Conservation (phyloP, 2,797 vertebrate genomes). For the Ispidina lecontei region DNA sequence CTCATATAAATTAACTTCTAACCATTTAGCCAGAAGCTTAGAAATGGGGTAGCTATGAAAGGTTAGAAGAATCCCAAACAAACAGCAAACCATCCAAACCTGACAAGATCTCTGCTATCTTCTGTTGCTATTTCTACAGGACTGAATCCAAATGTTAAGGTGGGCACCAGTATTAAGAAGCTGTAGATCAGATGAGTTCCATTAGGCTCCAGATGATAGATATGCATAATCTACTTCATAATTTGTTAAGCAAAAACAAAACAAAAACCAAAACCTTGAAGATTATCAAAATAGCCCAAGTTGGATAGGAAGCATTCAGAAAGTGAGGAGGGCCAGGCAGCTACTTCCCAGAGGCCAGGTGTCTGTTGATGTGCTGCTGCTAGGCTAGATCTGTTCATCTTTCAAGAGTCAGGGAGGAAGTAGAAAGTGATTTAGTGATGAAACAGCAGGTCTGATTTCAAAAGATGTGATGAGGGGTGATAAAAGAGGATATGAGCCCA, state of each 20-base stretch:
- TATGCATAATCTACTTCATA: rapidly evolving
- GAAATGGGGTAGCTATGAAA: not conserved
- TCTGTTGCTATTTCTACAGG: not conserved
- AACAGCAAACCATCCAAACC: not conserved
- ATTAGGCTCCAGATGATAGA: not conserved
- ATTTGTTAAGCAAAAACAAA: not conserved
- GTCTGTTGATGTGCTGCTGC: not conserved
- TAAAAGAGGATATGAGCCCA: not conserved
- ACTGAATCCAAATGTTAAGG: not conserved
- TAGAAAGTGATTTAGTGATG: not conserved
- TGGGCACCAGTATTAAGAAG: not conserved
- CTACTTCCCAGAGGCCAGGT: not conserved
- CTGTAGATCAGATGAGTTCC: not conserved
- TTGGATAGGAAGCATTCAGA: not conserved
- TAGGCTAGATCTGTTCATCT: not conserved
- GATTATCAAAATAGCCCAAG: not conserved
- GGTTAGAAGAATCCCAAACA: too few relatives aligned
- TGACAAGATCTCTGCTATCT: not conserved
- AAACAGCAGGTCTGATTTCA: not conserved
- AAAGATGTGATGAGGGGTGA: not conserved
- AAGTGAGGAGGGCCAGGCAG: not conserved
- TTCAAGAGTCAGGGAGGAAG: not conserved
- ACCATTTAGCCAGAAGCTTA: not conserved
- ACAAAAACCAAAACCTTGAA: too few relatives aligned
- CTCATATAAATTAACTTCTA: not conserved